Percentiles rank a stretch among this genome's conserved stretches.
These are phyloP conservation scores for Rhabdornis inornatus DNA, from an alignment of 2,113 vertebrate genomes.

Conservation along the genomic window DNA sequence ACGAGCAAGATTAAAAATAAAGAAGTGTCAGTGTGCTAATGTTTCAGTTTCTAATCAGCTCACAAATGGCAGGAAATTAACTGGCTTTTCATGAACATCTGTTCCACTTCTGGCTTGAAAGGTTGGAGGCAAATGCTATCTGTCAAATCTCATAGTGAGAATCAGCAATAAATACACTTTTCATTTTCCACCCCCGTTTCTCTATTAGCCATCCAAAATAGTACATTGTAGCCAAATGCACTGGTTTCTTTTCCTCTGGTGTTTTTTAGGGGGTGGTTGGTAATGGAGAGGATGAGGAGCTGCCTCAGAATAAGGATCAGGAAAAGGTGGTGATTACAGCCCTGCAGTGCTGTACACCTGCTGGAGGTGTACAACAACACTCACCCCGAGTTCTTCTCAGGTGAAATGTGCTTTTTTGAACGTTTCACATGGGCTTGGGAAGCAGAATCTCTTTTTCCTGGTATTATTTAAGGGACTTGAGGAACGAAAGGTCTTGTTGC, in stretches of 20 bases:
- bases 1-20: slow-evolving; percentile 15
- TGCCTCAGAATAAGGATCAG: not conserved
- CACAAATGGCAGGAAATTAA: slow-evolving; percentile 70
- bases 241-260: not conserved
- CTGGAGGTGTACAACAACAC: not conserved
- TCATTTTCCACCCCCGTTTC: not conserved
- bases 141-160: slow-evolving; percentile 49
- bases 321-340: not conserved
- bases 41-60: slow-evolving; percentile 64
- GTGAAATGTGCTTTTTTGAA: not conserved
- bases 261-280: not conserved
- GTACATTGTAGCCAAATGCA: not conserved
- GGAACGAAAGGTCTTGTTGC: slow-evolving; percentile 10
- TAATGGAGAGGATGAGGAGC: not conserved
- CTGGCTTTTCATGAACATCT: slow-evolving; percentile 68
- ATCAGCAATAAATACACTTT: slow-evolving; percentile 37
- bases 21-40: slow-evolving; percentile 22
- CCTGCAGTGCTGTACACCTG: not conserved
- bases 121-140: slow-evolving; percentile 61
- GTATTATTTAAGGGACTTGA: not conserved
- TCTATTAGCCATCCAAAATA: not conserved
- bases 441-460: not conserved
- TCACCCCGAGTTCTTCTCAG: not conserved
- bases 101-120: slow-evolving; percentile 65
- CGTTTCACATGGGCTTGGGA: not conserved